Evolutionary conservation across 2,113 vertebrate genomes (phyloP), one percentile per base, ranked within the genome.

Genomic region (Platysternon megacephalum): DNA sequence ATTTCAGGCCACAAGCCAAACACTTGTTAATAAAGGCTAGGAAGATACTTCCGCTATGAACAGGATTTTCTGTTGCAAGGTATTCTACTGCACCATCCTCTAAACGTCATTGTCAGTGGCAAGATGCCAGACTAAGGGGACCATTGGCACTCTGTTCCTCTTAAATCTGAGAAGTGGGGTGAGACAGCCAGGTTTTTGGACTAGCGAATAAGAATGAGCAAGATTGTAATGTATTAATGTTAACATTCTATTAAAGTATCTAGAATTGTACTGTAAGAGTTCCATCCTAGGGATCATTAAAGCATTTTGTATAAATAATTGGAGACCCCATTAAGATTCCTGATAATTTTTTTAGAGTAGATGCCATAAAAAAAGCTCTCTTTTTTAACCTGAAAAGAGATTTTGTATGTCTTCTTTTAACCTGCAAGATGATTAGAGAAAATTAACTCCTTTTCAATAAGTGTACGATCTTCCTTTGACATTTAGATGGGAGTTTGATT

Each of bases 401-500:
- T 86, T 87, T 86, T 22, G 2, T 49, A 1, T 56, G 84, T 88
- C 85, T 3, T 39, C 58, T 85, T 72, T 84, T 35, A 53, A 52
- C 84, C 46, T 88, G 53, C 74, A 86, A 79, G n/a, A 88, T 93
- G 83, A 91, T 88, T 91, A 93, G 24, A 83, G 88, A 91, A 94
- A 95, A 95, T 85, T 7, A 91, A 51, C 65, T 93, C 53, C 56
- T 91, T 79, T 91, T 91, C 79, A 58, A 3, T 93, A 93, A 82
- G 46, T 76, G 7, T 87, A 53, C 79, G 74, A 58, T 93, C 0
- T 0, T 84, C 82, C 22, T 0, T 83, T 95, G 91, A 86, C 82
- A 94, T 93, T 91, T 52, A 82, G 82, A 82, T 91, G 89, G 2
- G 14, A 90, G 76, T 89, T 95, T 86, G 48, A 93, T 94, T 95